phyloP scores from a whole-genome alignment of 1,140 invertebrate genomes.

The Plodia interpunctella region DNA sequence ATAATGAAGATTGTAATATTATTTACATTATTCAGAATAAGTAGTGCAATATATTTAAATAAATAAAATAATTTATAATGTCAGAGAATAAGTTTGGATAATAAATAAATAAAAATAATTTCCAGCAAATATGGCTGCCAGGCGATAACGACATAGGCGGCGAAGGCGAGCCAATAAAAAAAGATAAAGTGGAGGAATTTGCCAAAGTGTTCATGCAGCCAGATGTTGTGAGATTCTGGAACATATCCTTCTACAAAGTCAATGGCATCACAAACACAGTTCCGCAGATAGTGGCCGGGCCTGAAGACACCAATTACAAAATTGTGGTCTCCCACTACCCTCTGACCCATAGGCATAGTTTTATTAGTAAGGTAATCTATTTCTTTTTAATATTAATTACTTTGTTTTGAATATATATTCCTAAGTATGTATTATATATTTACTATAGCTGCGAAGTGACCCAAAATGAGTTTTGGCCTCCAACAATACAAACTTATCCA shows the following conservation, averaged over 20 bases:
- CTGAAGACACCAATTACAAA: conserved; percentile 75
- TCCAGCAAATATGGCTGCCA: conserved; percentile 90
- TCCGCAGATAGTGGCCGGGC: conserved; percentile 44
- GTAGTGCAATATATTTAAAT: too few relatives aligned
- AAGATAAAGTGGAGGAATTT: conserved; percentile 86
- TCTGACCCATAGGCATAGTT: conserved; percentile 81
- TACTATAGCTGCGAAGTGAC: too few relatives aligned
- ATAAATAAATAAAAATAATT: neutral
- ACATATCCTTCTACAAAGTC: conserved; percentile 81
- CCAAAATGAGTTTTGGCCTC: too few relatives aligned
- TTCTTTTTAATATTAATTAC: too few relatives aligned
- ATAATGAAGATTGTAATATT: too few relatives aligned
- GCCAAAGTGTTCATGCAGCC: conserved; percentile 85
- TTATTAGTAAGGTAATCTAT: conserved; percentile 79
- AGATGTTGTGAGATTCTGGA: conserved; percentile 79
- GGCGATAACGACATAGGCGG: conserved; percentile 98
- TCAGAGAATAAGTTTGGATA: too few relatives aligned
- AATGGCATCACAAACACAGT: conserved; percentile 81
- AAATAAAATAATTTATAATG: too few relatives aligned
- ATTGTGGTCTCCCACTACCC: conserved; percentile 85
- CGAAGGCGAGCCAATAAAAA: conserved; percentile 87
- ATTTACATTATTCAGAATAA: too few relatives aligned
- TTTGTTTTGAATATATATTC: too few relatives aligned
- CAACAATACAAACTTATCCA: too few relatives aligned
- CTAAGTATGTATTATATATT: too few relatives aligned